Percentiles rank a stretch among this genome's conserved stretches.
These are phyloP conservation scores for Rhorus exstirpatorius DNA, from an alignment of 2,888 invertebrate species.

Conservation along the genomic window DNA sequence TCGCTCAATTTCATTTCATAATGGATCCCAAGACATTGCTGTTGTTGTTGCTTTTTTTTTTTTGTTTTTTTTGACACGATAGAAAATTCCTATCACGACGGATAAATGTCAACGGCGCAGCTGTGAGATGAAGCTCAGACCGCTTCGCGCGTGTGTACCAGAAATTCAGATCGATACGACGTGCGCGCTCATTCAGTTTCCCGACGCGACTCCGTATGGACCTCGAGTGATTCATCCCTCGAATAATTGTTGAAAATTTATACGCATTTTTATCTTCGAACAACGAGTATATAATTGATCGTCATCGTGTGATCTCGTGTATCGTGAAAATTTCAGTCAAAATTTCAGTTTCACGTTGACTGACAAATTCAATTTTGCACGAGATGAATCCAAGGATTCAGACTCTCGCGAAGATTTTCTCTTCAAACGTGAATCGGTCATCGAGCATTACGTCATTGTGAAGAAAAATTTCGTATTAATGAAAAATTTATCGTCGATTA, in stretches of 20 bases:
- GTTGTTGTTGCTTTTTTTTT: neutral
- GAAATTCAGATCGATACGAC: constrained; percentile 77
- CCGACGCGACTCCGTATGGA: constrained; percentile 71
- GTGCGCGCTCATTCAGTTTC: constrained; percentile 77
- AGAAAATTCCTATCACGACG: neutral
- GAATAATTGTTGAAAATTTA: constrained; percentile 27
- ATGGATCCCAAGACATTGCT: neutral
- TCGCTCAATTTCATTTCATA: neutral
- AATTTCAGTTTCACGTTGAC: neutral
- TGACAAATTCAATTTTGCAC: neutral
- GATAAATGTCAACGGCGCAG: constrained; percentile 65
- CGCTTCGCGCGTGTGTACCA: constrained; percentile 32
- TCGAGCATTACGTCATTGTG: constrained; percentile 28
- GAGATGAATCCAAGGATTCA: constrained; percentile 26
- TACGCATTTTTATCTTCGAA: constrained; percentile 9
- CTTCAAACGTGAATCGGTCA: constrained; percentile 28
- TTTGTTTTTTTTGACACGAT: constrained; percentile 2
- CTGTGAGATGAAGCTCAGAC: constrained; percentile 61
- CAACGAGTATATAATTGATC: neutral
- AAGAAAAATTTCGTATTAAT: constrained; percentile 10
- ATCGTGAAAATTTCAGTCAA: neutral
- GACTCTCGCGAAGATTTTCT: neutral
- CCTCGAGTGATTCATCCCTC: constrained; percentile 70
- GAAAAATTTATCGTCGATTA: constrained; percentile 12
- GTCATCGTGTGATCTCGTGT: neutral